Base-by-base conservation (phyloP, 2,888 invertebrate species). In the Lasioglossum pauxillum region DNA sequence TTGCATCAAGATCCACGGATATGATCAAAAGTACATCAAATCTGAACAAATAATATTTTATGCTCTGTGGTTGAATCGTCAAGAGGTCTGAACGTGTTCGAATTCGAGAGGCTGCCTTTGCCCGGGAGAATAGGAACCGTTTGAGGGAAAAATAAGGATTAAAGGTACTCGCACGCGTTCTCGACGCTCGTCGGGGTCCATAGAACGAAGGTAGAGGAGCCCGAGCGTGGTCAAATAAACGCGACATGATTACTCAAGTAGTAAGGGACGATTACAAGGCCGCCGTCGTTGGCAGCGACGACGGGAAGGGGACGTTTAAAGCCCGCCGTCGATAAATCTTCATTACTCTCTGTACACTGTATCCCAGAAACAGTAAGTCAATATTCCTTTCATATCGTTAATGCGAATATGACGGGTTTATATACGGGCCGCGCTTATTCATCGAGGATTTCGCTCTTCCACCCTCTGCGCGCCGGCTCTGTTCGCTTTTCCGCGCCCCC, bases 381-480 rank as follows among this genome's bases (percentile, higher is more conserved):
- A 91, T 91, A 91, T 91, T 85, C 90, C 85, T 89, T 90, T 90
- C 90, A 80, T 90, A 90, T 88, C 85, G 86, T 91, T 91, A 91
- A 91, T 83, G 87, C 86, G 84, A 73, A 74, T 86, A 84, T 82
- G 87, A 88, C 84, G 84, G 84, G 87, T 86, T 91, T 90, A 90
- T 84, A 84, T 90, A 89, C 86, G 87, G 82, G 71, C 69, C 85
- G 77, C 78, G 86, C 38, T 90, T 87, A 86, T 89, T 90, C 90
- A 83, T 75, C 85, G 44, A 64, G 85, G 87, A 86, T 86, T 83
- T 88, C 67, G 60, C 82, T 76, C 75, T 27, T 72, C 64, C 81
- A 67, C 67, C 80, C 69, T 74, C 44, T 14, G 44, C 78, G 46
- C 27, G 81, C 35, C 16, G 60, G 69, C 46, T 8, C 44, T 16